phyloP scores from a whole-genome alignment of 2,113 vertebrate genomes.

The Oplegnathus fasciatus region DNA sequence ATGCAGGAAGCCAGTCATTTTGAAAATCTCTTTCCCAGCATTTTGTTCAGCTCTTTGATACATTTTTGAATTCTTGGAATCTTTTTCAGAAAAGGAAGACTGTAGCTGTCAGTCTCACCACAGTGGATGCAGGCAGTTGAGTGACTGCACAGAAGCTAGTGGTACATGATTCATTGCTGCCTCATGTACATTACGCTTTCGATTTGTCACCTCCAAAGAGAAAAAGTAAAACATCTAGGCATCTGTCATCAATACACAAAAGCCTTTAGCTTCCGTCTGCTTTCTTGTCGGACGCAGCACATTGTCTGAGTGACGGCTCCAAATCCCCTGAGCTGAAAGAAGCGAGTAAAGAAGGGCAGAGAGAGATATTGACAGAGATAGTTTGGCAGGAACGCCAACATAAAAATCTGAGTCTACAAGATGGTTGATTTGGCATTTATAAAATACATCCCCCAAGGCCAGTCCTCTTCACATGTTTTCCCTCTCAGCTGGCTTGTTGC shows the following conservation, averaged over 20 bases:
- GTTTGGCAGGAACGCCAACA: conserved; percentile 7
- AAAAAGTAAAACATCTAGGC: conserved; percentile 32
- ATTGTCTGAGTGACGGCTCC: conserved; percentile 53
- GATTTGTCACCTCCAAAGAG: conserved; percentile 58
- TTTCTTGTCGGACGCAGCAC: conserved; percentile 40
- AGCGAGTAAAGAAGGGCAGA: background rate
- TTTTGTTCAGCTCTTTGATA: conserved; percentile 10
- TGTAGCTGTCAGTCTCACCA: conserved; percentile 18
- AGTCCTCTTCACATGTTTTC: conserved; percentile 6
- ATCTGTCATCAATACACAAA: conserved; percentile 55
- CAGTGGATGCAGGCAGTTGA: conserved; percentile 6
- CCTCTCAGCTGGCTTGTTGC: background rate
- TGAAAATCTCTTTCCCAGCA: conserved; percentile 9
- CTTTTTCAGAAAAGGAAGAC: conserved; percentile 3
- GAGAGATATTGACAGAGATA: conserved; percentile 11
- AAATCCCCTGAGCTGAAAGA: conserved; percentile 51
- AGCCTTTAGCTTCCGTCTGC: conserved; percentile 42
- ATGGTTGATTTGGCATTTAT: conserved; percentile 40
- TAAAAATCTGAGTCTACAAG: conserved; percentile 10
- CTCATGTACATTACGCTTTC: conserved; percentile 31
- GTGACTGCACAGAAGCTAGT: conserved; percentile 7
- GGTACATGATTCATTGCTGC: conserved; percentile 38
- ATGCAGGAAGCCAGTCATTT: background rate
- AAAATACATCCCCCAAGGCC: conserved; percentile 12
- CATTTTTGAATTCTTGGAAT: background rate